Base-by-base conservation (phyloP, 2,888 invertebrate species). In the Drosophila mimetica region DNA sequence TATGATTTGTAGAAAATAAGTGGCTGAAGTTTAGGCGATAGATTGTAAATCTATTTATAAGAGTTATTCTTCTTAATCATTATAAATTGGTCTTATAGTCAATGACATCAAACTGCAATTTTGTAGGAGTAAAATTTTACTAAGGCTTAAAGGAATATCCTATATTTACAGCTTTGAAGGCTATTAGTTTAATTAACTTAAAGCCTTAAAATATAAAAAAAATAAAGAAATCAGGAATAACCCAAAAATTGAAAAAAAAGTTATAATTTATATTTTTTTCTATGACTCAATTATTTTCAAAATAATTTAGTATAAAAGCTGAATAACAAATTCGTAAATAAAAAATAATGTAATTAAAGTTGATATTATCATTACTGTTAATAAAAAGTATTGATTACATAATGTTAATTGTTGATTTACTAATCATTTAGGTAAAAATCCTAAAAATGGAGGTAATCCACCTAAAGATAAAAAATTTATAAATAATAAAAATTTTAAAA, bases 151-250 rank as follows among this genome's bases (percentile, higher is more conserved):
- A n/a, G n/a, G n/a, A n/a, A n/a, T n/a, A n/a, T n/a, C n/a, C n/a
- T n/a, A n/a, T n/a, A n/a, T n/a, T n/a, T 97, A n/a, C n/a, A n/a
- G n/a, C 96, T 3, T 90, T 94, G 93, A 94, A 94, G 93, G 93
- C 91, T 94, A 93, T 92, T 92, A 93, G 93, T 93, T 93, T 93
- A 2, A 25, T 75, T 75, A 76, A 75, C 59, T 71, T 57, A 77
- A 75, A 77, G 44, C 75, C 70, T 74, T 76, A 76, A 42, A 77
- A 32, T 63, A 32, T 74, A 48, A 71, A 64, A 76, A 83, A 69
- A 86, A 67, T 72, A 86, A 51, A 55, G 73, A 82, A 72, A 86
- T 77, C 70, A 86, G 22, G 44, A 90, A 76, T 86, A 91, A 71
- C 1, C 90, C 88, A 71, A 81, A 81, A 37, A 84, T 69, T 5